Evolutionary conservation across 2,888 invertebrate genomes (phyloP).

Genomic region (Nineta flava): DNA sequence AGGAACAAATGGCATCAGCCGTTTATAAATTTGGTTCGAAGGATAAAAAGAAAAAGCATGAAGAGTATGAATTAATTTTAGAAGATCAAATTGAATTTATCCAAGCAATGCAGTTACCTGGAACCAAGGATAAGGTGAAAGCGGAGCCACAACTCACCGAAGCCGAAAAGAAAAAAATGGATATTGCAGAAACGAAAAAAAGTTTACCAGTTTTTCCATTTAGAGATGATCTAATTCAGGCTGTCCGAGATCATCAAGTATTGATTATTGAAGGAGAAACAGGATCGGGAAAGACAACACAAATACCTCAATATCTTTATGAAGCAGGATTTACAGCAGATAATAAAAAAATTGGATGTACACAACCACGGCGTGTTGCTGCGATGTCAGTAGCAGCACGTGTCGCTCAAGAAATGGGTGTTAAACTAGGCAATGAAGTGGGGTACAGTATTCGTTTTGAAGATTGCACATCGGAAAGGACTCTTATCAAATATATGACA

Average conservation of each 20-base stretch:
- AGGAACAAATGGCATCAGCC: constrained; percentile 88
- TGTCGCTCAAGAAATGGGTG: constrained; percentile 94
- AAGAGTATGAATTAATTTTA: constrained; percentile 82
- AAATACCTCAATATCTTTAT: constrained; percentile 94
- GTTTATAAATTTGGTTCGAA: constrained; percentile 87
- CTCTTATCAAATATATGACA: constrained; percentile 97
- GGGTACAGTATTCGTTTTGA: constrained; percentile 92
- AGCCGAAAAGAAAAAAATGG: constrained; percentile 53
- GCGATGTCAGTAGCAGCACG: constrained; percentile 99
- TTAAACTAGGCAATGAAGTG: constrained; percentile 88
- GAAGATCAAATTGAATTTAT: constrained; percentile 98
- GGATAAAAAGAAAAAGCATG: constrained; percentile 41
- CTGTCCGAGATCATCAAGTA: constrained; percentile 76
- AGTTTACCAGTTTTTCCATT: constrained; percentile 93
- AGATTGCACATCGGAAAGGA: constrained; percentile 96
- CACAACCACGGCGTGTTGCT: constrained; percentile 93
- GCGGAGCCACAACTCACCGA: constrained; percentile 45
- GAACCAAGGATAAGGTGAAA: constrained; percentile 38
- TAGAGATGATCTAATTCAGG: constrained; percentile 71
- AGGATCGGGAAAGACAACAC: constrained; percentile 97
- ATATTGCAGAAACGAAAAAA: constrained; percentile 80
- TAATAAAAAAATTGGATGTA: constrained; percentile 87
- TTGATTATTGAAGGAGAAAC: constrained; percentile 97
- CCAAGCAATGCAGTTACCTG: constrained; percentile 70
- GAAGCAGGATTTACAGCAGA: constrained; percentile 80